Percentiles rank a stretch among this genome's conserved stretches.
Evolutionary conservation across 1,140 invertebrate species (phyloP).

Genomic region (Cydia fagiglandana): DNA sequence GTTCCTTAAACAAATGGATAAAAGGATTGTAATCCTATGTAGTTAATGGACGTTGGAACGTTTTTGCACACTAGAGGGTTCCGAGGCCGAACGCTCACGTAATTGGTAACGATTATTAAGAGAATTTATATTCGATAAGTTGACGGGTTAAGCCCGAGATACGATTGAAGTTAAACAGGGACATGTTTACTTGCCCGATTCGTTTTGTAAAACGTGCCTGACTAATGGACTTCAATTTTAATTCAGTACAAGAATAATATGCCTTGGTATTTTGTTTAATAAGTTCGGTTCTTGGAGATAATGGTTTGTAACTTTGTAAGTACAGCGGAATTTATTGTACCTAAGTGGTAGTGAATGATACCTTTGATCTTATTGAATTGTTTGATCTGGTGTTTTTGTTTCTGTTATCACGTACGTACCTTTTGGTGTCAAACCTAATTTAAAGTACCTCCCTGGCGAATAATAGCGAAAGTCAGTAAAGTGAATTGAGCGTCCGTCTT

Average conservation of each 20-base stretch:
- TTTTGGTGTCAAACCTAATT: background rate
- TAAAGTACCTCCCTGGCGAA: background rate
- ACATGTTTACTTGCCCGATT: constrained; percentile 58
- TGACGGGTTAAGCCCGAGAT: constrained; percentile 66
- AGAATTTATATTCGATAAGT: constrained; percentile 72
- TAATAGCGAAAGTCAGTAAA: too few species aligned
- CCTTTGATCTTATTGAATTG: background rate
- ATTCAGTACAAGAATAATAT: constrained; percentile 22
- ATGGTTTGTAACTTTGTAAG: background rate
- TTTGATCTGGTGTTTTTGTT: background rate
- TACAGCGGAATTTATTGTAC: background rate
- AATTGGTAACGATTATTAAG: constrained; percentile 74
- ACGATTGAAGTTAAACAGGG: constrained; percentile 57
- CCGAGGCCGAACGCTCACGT: constrained; percentile 64
- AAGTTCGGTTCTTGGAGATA: constrained; percentile 6
- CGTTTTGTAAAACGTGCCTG: constrained; percentile 35
- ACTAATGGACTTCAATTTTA: constrained; percentile 11
- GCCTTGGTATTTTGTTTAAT: background rate
- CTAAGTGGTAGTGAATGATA: background rate
- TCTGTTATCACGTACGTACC: background rate
- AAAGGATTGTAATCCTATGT: constrained; percentile 62
- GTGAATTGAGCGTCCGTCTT: too few species aligned
- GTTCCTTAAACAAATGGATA: constrained; percentile 53
- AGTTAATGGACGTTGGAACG: constrained; percentile 44
- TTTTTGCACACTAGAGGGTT: constrained; percentile 51